These are phyloP conservation scores for Amyelois transitella DNA, from an alignment of 1,140 invertebrate genomes.

Conservation along the genomic window DNA sequence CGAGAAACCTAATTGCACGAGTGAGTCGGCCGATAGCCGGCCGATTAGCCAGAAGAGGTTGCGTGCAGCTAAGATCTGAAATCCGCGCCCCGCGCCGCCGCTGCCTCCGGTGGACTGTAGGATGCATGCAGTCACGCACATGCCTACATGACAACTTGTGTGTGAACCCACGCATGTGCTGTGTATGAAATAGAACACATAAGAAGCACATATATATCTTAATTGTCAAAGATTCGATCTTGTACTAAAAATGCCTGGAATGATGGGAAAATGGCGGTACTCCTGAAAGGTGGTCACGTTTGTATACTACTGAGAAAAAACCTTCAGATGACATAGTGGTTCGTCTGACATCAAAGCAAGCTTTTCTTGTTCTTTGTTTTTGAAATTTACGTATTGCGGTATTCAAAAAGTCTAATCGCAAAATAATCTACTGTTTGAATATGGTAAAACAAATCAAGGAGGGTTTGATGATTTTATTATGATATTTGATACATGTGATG, in stretches of 20 bases:
- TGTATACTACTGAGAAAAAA: no score
- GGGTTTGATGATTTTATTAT: no score
- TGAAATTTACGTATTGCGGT: no score
- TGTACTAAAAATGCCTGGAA: neutral
- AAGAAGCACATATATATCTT: neutral
- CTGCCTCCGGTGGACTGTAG: constrained; percentile 6
- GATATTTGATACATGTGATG: no score
- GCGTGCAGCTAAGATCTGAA: constrained; percentile 45
- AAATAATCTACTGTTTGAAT: no score
- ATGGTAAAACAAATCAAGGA: no score
- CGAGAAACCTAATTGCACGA: constrained; percentile 53
- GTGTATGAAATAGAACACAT: neutral
- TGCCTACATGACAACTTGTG: neutral
- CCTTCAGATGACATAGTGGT: no score
- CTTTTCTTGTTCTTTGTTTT: no score
- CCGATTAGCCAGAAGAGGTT: constrained; percentile 57
- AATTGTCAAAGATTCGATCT: neutral
- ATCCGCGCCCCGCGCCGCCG: constrained; percentile 25
- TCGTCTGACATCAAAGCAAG: no score
- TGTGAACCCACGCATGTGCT: neutral
- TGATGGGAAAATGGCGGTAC: neutral
- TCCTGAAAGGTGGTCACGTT: no score
- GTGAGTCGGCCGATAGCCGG: constrained; percentile 39
- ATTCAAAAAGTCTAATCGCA: no score
- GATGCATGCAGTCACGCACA: constrained; percentile 30